Base-by-base conservation (phyloP, 1,140 invertebrate species). In the Riptortus pedestris region DNA sequence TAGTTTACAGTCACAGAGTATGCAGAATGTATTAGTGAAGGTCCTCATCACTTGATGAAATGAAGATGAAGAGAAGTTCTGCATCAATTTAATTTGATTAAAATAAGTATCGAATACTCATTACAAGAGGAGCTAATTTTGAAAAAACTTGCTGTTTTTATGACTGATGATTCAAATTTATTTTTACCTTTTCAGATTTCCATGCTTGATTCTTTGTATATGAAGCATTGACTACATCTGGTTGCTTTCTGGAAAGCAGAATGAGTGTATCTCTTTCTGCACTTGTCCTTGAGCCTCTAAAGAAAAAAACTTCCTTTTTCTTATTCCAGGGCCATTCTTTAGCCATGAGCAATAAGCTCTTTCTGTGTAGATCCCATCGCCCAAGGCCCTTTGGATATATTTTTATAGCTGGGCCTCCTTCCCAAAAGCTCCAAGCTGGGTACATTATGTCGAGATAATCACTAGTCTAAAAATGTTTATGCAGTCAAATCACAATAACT, bases 151-250 rank as follows among this genome's bases (percentile, higher is more conserved):
- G n/a, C n/a, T n/a, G n/a, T n/a, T n/a, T n/a, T n/a, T n/a, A n/a
- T n/a, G n/a, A n/a, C n/a, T n/a, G n/a, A n/a, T n/a, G n/a, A n/a
- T n/a, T n/a, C n/a, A 47, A 9, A 55, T 72, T 71, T 11, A 26
- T 24, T 24, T 24, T 74, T 79, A 87, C 86, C 65, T 81, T 80
- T 68, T 91, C 83, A 29, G 93, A 96, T 75, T 92, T 96, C 94
- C 94, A 98, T 0, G 94, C 94, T 79, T 98, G 95, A 79, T 98
- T 98, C 76, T 96, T 97, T 0, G 95, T 98, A 74, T 96, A 98
- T 66, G 90, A 81, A 9, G 94, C 95, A 80, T 96, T 90, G 20
- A 92, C 85, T 45, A 97, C 72, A 2, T 91, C 78, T 16, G 91
- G 85, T 48, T 83, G 73, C 47, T 81, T 80, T 65, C 93, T 79